Conservation (phyloP, 2,797 vertebrate species). For the Phataginus tricuspis region DNA sequence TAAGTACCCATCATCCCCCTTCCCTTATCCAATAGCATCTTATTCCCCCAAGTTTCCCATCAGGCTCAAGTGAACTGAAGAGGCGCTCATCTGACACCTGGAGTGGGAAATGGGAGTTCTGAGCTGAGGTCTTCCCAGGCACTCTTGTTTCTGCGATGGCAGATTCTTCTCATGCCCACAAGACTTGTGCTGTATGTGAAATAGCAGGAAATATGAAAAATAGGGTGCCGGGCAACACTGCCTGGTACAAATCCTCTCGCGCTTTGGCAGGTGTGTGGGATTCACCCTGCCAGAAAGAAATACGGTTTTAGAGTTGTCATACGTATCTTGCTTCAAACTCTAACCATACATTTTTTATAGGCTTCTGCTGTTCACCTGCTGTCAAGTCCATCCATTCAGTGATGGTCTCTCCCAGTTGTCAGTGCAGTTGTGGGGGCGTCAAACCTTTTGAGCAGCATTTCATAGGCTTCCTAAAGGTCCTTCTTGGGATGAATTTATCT, state of each 20-base stretch:
- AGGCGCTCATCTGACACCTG: not conserved
- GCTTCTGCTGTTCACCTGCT: not conserved
- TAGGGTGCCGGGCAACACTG: not conserved
- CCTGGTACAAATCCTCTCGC: not conserved
- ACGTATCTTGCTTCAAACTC: not conserved
- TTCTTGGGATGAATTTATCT: conserved; percentile 5
- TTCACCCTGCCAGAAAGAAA: not conserved
- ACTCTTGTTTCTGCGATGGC: not conserved
- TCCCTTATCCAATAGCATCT: not conserved
- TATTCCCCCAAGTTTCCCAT: not conserved
- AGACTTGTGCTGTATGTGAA: not conserved
- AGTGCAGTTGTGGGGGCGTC: not conserved
- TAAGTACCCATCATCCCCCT: not conserved
- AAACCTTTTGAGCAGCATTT: not conserved
- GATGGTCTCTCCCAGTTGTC: not conserved
- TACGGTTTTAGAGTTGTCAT: not conserved
- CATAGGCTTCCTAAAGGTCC: not conserved
- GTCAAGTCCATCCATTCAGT: not conserved
- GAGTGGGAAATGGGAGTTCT: not conserved
- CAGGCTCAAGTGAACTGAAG: not conserved
- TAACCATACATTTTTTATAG: not conserved
- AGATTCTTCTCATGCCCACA: not conserved
- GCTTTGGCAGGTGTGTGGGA: not conserved
- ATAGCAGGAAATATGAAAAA: not conserved
- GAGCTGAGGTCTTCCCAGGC: not conserved